phyloP scores from a whole-genome alignment of 2,113 vertebrate genomes.

The Gila orcuttii region DNA sequence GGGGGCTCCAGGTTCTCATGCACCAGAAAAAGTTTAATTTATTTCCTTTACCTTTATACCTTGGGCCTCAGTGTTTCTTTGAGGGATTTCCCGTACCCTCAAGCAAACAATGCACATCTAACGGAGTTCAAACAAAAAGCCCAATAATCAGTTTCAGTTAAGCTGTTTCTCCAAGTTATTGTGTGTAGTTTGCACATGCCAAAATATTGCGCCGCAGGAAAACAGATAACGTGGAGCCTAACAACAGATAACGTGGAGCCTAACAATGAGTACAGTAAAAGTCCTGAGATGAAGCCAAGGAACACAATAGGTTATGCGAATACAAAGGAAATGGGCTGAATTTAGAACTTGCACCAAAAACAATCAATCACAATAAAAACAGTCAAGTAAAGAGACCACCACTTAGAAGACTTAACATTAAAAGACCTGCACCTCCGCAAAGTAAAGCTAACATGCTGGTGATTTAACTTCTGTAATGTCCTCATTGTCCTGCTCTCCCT shows the following conservation, averaged over 20 bases:
- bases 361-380: slow-evolving; percentile 15
- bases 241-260: slow-evolving; percentile 54
- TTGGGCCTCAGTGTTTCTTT: background rate
- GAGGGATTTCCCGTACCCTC: background rate
- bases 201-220: slow-evolving; percentile 52
- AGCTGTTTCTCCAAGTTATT: background rate
- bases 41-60: background rate
- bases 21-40: background rate
- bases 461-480: slow-evolving; percentile 11
- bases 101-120: background rate
- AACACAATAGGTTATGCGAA: slow-evolving; percentile 15
- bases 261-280: slow-evolving; percentile 12
- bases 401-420: background rate
- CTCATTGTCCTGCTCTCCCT: slow-evolving; percentile 8
- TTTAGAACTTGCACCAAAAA: slow-evolving; percentile 12
- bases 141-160: background rate
- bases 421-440: slow-evolving; percentile 8
- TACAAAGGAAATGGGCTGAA: slow-evolving; percentile 45
- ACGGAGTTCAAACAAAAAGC: background rate
- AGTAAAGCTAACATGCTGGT: background rate
- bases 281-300: slow-evolving; percentile 38
- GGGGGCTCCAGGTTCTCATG: background rate
- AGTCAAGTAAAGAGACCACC: slow-evolving; percentile 1
- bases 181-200: background rate
- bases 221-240: slow-evolving; percentile 55